These are phyloP conservation scores for Euclidia mi DNA, from an alignment of 2,888 invertebrate genomes.

Conservation along the genomic window DNA sequence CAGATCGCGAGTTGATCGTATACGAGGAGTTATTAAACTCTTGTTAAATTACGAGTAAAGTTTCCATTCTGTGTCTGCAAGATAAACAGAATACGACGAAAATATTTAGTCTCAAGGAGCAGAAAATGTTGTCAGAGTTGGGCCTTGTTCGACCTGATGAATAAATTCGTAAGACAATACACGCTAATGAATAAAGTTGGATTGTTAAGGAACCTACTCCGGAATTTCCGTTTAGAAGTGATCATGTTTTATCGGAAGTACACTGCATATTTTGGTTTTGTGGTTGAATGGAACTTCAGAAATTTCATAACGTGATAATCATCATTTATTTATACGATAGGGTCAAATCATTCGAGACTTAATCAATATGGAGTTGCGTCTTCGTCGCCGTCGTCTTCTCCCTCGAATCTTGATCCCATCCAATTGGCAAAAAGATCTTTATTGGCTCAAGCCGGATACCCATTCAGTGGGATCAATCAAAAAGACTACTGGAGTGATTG, in stretches of 20 bases:
- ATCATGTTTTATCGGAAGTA: constrained; percentile 77
- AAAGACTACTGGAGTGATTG: constrained; percentile 73
- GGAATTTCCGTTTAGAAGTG: constrained; percentile 83
- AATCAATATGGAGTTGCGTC: too few relatives aligned
- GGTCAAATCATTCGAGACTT: too few relatives aligned
- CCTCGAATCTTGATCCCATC: constrained; percentile 69
- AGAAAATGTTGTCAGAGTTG: constrained; percentile 74
- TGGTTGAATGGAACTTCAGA: constrained; percentile 43
- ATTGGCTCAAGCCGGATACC: constrained; percentile 78
- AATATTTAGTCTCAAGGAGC: constrained; percentile 73
- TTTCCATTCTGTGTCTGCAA: constrained; percentile 72
- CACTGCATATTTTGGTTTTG: constrained; percentile 70
- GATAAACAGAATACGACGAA: constrained; percentile 82
- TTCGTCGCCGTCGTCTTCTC: constrained; percentile 54
- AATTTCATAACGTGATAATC: constrained; percentile 39
- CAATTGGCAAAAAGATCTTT: constrained; percentile 83
- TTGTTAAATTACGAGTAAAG: constrained; percentile 72
- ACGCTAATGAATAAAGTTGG: constrained; percentile 88
- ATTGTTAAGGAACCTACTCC: constrained; percentile 85
- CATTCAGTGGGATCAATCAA: constrained; percentile 75
- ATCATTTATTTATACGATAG: constrained; percentile 18
- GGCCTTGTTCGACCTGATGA: constrained; percentile 80
- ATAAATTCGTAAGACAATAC: constrained; percentile 87
- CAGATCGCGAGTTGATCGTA: constrained; percentile 46
- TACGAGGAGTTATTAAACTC: constrained; percentile 64